A percentile compares a stretch with the other conserved stretches of the same genome.
Evolutionary conservation across 2,113 vertebrate species (phyloP).

Genomic region (Ictalurus punctatus): DNA sequence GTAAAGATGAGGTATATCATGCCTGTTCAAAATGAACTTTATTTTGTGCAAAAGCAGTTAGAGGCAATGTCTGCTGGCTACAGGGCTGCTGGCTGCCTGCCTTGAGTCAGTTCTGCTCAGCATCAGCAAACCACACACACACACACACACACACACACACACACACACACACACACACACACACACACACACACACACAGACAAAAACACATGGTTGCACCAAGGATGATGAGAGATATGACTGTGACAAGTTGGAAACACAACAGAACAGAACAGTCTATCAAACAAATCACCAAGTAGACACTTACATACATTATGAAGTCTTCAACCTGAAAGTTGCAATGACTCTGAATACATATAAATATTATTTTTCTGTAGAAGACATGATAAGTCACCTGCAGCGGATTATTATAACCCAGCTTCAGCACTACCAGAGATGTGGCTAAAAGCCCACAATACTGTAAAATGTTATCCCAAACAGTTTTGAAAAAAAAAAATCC

Average conservation of each 20-base stretch:
- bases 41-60: constrained; percentile 34
- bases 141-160: constrained; percentile 4
- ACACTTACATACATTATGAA: constrained; percentile 14
- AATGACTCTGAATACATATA: background rate
- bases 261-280: background rate
- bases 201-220: constrained; percentile 14
- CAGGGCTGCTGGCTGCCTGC: constrained; percentile 38
- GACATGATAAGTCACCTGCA: background rate
- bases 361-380: constrained; percentile 9
- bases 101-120: constrained; percentile 47
- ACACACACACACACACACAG: constrained; percentile 6
- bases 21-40: constrained; percentile 7
- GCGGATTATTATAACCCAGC: background rate
- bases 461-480: background rate
- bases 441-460: background rate
- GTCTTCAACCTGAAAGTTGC: background rate
- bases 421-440: background rate
- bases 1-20: background rate
- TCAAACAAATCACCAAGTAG: constrained; percentile 26
- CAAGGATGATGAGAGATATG: constrained; percentile 16
- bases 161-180: background rate
- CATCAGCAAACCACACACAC: constrained; percentile 40
- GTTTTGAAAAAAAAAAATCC: background rate
- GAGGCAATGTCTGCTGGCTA: constrained; percentile 6
- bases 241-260: constrained; percentile 28